Conservation (phyloP, 2,797 vertebrate genomes). For the Amazona finschi region DNA sequence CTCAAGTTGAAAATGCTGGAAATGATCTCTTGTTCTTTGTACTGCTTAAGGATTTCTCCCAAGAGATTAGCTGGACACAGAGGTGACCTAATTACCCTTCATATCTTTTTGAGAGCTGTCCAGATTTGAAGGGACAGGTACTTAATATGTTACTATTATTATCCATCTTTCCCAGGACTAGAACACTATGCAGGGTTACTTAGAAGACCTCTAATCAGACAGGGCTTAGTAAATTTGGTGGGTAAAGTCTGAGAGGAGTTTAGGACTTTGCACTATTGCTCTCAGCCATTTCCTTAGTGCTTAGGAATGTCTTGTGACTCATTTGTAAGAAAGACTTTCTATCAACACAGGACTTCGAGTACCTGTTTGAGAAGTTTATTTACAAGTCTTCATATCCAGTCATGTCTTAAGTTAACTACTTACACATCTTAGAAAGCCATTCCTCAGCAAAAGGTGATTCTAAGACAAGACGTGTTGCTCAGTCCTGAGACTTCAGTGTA, state of each 20-base stretch:
- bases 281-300: background rate
- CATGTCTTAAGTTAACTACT: background rate
- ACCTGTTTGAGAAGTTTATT: background rate
- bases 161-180: background rate
- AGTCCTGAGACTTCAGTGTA: background rate
- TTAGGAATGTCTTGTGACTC: background rate
- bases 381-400: background rate
- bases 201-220: background rate
- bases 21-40: background rate
- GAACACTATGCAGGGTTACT: background rate
- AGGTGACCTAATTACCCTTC: background rate
- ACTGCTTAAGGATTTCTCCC: background rate
- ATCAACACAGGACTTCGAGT: background rate
- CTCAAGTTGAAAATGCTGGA: slow-evolving; percentile 3
- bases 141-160: background rate
- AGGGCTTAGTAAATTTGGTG: background rate
- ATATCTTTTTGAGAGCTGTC: background rate
- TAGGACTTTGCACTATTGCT: background rate
- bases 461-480: background rate
- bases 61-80: background rate
- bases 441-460: background rate
- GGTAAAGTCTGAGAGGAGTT: background rate
- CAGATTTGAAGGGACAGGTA: slow-evolving; percentile 12
- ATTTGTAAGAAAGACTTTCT: background rate
- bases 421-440: background rate